A percentile compares a stretch with the other conserved stretches of the same genome.
Evolutionary conservation across 2,113 vertebrate species (phyloP).

Genomic region (Brachypodius melanocephalos): DNA sequence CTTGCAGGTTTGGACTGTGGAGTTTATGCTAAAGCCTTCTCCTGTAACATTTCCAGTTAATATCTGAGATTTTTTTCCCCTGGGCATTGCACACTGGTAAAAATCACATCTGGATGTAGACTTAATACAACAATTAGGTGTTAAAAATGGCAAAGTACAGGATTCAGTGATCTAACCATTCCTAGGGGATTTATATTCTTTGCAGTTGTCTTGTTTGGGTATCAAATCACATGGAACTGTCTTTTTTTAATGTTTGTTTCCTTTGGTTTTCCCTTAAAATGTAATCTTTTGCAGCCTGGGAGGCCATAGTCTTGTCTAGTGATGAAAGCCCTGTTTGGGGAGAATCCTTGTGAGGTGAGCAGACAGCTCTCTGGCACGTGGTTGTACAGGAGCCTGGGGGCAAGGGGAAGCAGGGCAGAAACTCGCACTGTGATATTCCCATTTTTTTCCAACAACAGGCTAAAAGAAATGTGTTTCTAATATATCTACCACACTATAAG

Average conservation of each 20-base stretch:
- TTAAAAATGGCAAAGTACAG: not conserved
- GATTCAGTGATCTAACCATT: fast-evolving
- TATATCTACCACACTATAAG: fast-evolving
- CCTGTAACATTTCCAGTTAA: not conserved
- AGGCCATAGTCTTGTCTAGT: not conserved
- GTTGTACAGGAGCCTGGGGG: too few relatives aligned
- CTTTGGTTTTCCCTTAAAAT: not conserved
- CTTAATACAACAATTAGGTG: not conserved
- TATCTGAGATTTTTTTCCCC: not conserved
- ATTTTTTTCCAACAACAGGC: not conserved
- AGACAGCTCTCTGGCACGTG: fast-evolving
- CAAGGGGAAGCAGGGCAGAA: not conserved
- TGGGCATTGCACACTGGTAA: not conserved
- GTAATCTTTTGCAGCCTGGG: not conserved
- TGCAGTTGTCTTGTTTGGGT: not conserved
- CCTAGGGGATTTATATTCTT: not conserved
- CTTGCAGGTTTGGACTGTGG: not conserved
- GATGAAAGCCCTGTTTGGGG: not conserved
- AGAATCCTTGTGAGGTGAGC: not conserved
- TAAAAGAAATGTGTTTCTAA: not conserved
- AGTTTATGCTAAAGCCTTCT: not conserved
- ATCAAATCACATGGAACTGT: not conserved
- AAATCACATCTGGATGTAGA: not conserved
- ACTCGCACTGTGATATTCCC: not conserved
- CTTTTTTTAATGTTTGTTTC: not conserved